A percentile compares a stretch with the other conserved stretches of the same genome.
Evolutionary conservation across 92 coral and sea anemone genomes (phyloP).

Genomic region (Epizoanthus stellaris): DNA sequence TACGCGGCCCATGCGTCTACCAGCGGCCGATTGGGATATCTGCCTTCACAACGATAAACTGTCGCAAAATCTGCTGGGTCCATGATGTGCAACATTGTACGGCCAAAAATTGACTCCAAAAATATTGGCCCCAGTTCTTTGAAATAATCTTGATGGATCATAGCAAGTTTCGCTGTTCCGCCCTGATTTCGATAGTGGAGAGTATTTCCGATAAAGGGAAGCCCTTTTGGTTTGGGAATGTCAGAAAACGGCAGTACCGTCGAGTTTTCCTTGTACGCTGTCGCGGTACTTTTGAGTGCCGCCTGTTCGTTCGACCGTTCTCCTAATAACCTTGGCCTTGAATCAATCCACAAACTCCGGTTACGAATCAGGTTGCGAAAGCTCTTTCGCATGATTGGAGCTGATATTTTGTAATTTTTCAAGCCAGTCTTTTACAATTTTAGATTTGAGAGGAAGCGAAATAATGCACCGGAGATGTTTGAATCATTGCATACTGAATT

Average conservation of each 20-base stretch:
- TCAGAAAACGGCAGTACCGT: conserved; percentile 31
- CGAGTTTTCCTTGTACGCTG: not conserved
- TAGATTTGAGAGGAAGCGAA: no score
- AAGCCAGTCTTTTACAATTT: no score
- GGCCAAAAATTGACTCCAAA: conserved; percentile 53
- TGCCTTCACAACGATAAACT: conserved; percentile 75
- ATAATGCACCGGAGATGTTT: no score
- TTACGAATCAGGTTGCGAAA: not conserved
- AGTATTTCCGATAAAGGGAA: conserved; percentile 3
- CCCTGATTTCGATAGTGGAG: conserved; percentile 32
- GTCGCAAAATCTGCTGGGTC: conserved; percentile 63
- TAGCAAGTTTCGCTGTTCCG: conserved; percentile 38
- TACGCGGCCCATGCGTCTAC: conserved; percentile 47
- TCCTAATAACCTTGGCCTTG: conserved; percentile 25
- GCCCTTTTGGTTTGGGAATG: conserved; percentile 51
- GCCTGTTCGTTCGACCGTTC: conserved; percentile 30
- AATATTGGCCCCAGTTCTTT: conserved; percentile 72
- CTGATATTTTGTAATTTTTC: no score
- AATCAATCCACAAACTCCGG: not conserved
- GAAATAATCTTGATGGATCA: conserved; percentile 44
- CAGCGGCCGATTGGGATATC: conserved; percentile 54
- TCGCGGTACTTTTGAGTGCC: conserved; percentile 20
- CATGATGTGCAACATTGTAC: conserved; percentile 43
- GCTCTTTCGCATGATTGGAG: not conserved
- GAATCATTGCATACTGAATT: no score